Evolutionary conservation across 2,888 invertebrate species (phyloP), one percentile per base, ranked within the genome.

Genomic region (Sesamia inferens): DNA sequence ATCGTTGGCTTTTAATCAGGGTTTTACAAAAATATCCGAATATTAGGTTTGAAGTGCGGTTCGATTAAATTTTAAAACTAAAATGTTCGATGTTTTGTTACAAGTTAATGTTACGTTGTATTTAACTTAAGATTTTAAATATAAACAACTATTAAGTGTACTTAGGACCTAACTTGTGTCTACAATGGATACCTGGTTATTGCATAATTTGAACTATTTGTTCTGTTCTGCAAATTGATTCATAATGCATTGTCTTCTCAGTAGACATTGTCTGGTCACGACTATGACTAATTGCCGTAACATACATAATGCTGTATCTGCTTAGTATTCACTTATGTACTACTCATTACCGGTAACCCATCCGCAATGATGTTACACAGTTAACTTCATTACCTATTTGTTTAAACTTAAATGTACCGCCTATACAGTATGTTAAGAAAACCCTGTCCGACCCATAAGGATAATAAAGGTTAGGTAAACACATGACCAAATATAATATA

Each of bases 1-100:
- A 76, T 74, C 74, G 66, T 74, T 51, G 58, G 71, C 5, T 65
- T n/a, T n/a, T n/a, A n/a, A n/a, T n/a, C n/a, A n/a, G n/a, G n/a
- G n/a, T n/a, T n/a, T n/a, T n/a, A n/a, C n/a, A n/a, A n/a, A n/a
- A n/a, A n/a, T n/a, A n/a, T n/a, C n/a, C n/a, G n/a, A n/a, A n/a
- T n/a, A n/a, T n/a, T n/a, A n/a, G n/a, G n/a, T n/a, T n/a, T n/a
- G n/a, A n/a, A n/a, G n/a, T n/a, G n/a, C n/a, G n/a, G n/a, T n/a
- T n/a, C n/a, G 31, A 31, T 31, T 31, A 31, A 31, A 31, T 31
- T 31, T 51, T 8, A 51, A 51, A 51, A 19, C 8, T 3, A 8
- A 19, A 51, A 8, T 19, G 19, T 3, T 19, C 51, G 19, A 51
- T 19, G 8, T 19, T 48, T 16, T 48, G 48, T 51, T 19, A 51